Conservation (phyloP, 1,140 invertebrate genomes). For the Nephotettix cincticeps region DNA sequence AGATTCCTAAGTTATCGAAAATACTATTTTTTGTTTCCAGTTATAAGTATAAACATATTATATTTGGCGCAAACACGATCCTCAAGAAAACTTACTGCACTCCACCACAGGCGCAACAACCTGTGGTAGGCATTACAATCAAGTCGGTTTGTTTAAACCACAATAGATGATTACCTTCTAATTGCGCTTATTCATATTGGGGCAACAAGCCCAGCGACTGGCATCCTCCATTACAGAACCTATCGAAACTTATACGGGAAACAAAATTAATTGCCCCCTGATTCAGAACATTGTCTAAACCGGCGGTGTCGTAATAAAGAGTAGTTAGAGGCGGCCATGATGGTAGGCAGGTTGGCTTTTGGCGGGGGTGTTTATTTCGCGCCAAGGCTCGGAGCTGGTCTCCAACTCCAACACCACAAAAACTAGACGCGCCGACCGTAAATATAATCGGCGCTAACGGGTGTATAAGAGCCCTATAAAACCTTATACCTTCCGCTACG, state of each 20-base stretch:
- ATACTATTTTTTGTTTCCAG: too few relatives aligned
- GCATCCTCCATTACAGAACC: background rate
- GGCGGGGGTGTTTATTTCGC: background rate
- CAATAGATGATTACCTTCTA: background rate
- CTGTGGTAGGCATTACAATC: too few relatives aligned
- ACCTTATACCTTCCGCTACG: too few relatives aligned
- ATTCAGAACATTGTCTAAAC: conserved; percentile 9
- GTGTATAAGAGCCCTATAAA: too few relatives aligned
- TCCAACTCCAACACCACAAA: background rate
- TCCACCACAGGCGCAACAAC: too few relatives aligned
- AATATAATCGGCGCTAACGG: too few relatives aligned
- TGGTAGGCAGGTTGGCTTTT: background rate
- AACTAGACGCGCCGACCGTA: too few relatives aligned
- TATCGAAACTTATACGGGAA: conserved; percentile 6
- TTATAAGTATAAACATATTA: too few relatives aligned
- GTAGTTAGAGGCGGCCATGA: conserved; percentile 5
- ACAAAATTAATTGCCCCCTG: conserved; percentile 2
- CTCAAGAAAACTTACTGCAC: too few relatives aligned
- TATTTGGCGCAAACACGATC: too few relatives aligned
- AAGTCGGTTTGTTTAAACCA: background rate
- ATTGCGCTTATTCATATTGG: background rate
- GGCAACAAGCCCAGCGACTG: background rate
- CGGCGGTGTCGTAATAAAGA: conserved; percentile 5
- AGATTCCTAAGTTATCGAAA: too few relatives aligned
- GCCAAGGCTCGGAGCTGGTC: background rate